Percentiles rank a stretch among this genome's conserved stretches.
Evolutionary conservation across 2,113 vertebrate species (phyloP).

Genomic region (Heptranchias perlo): DNA sequence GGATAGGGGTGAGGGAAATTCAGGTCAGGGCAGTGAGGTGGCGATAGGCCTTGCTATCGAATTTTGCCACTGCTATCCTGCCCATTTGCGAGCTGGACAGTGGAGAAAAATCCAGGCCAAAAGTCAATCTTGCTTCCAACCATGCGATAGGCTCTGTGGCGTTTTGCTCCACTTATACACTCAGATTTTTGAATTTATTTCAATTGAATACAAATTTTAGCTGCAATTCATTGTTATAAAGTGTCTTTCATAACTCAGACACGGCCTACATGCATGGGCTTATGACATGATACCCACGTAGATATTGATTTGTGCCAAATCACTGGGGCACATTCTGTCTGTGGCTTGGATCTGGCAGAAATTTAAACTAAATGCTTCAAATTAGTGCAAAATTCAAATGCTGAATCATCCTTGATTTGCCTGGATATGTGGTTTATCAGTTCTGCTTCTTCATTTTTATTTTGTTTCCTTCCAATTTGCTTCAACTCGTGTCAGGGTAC

Average conservation of each 20-base stretch:
- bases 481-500: neutral
- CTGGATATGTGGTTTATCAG: neutral
- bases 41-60: neutral
- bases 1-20: too few relatives aligned
- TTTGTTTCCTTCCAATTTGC: neutral
- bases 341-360: neutral
- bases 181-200: neutral
- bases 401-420: neutral
- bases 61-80: too few relatives aligned
- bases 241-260: neutral
- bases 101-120: too few relatives aligned
- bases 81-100: too few relatives aligned
- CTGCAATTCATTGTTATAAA: neutral
- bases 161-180: neutral
- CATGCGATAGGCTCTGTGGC: too few relatives aligned
- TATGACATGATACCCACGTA: neutral
- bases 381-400: conserved; percentile 7
- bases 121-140: too few relatives aligned
- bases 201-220: neutral
- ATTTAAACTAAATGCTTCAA: neutral
- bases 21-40: neutral
- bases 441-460: neutral
- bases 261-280: neutral
- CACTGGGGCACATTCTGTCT: neutral
- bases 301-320: neutral